These are phyloP conservation scores for Trichomalopsis sarcophagae DNA, from an alignment of 1,140 invertebrate genomes.

Conservation along the genomic window DNA sequence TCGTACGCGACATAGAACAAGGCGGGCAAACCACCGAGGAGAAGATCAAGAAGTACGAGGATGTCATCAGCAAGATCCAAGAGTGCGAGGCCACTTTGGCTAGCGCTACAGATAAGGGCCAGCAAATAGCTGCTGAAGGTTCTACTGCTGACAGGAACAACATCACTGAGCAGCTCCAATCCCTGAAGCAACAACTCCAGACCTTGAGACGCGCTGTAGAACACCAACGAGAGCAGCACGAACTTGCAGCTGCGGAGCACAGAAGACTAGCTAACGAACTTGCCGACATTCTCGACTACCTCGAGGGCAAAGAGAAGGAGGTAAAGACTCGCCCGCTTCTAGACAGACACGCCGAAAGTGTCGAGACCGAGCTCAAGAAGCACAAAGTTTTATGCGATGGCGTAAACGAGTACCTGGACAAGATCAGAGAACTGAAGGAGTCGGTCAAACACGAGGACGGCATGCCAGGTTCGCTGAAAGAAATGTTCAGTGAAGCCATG, in stretches of 20 bases:
- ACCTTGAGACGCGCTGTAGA: constrained; percentile 88
- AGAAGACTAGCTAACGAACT: constrained; percentile 87
- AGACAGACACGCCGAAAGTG: constrained; percentile 84
- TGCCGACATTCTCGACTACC: constrained; percentile 87
- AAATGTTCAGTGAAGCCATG: constrained; percentile 88
- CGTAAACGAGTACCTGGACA: constrained; percentile 83
- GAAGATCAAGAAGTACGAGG: constrained; percentile 90
- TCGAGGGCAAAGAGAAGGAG: constrained; percentile 88
- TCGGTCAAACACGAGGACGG: constrained; percentile 83
- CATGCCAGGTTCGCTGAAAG: constrained; percentile 85
- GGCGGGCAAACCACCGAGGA: constrained; percentile 86
- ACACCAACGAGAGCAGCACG: constrained; percentile 89
- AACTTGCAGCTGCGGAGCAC: constrained; percentile 90
- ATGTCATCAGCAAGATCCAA: constrained; percentile 88
- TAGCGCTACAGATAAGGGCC: constrained; percentile 91
- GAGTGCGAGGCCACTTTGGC: constrained; percentile 91
- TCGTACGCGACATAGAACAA: constrained; percentile 89
- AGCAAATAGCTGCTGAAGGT: constrained; percentile 92
- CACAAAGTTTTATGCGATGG: constrained; percentile 83
- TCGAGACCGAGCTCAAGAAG: constrained; percentile 87
- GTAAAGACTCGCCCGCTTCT: constrained; percentile 89
- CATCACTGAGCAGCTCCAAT: constrained; percentile 90
- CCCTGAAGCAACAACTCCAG: constrained; percentile 88
- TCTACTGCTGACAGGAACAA: constrained; percentile 89
- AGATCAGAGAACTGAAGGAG: constrained; percentile 82